Percentiles rank a stretch among this genome's conserved stretches.
phyloP scores from a whole-genome alignment of 1,140 invertebrate species.

The Orius insidiosus region DNA sequence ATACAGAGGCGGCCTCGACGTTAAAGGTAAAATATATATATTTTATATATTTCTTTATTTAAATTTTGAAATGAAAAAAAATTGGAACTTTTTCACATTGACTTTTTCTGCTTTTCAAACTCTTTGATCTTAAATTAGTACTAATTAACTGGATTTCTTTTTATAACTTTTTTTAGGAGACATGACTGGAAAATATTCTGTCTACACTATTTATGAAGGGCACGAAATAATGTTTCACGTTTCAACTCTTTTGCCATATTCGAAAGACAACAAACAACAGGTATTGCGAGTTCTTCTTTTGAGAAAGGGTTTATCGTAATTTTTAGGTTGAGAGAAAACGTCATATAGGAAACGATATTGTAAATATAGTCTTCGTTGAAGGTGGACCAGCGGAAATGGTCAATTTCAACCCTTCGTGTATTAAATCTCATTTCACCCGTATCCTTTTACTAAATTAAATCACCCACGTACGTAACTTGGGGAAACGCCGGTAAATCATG shows the following conservation, averaged over 20 bases:
- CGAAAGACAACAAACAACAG: slow-evolving; percentile 73
- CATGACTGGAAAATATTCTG: slow-evolving; percentile 75
- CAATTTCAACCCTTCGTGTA: slow-evolving; percentile 68
- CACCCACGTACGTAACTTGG: no score
- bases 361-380: slow-evolving; percentile 73
- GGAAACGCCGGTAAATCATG: no score
- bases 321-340: slow-evolving; percentile 59
- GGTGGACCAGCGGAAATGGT: slow-evolving; percentile 32
- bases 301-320: neutral
- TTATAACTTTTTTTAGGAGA: slow-evolving; percentile 63
- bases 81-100: neutral
- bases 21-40: slow-evolving; percentile 49
- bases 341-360: slow-evolving; percentile 85
- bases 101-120: neutral
- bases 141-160: slow-evolving; percentile 3
- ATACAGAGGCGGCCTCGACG: slow-evolving; percentile 70
- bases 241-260: slow-evolving; percentile 70
- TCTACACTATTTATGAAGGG: slow-evolving; percentile 73
- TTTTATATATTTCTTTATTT: slow-evolving; percentile 2
- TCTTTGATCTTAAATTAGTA: slow-evolving; percentile 1
- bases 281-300: no score
- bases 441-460: slow-evolving; percentile 31
- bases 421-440: slow-evolving; percentile 84
- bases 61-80: neutral
- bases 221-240: slow-evolving; percentile 87